A percentile compares a stretch with the other conserved stretches of the same genome.
Conservation (phyloP, 35 echinoderm and acorn worm species). For the Stichopus chloronotus region DNA sequence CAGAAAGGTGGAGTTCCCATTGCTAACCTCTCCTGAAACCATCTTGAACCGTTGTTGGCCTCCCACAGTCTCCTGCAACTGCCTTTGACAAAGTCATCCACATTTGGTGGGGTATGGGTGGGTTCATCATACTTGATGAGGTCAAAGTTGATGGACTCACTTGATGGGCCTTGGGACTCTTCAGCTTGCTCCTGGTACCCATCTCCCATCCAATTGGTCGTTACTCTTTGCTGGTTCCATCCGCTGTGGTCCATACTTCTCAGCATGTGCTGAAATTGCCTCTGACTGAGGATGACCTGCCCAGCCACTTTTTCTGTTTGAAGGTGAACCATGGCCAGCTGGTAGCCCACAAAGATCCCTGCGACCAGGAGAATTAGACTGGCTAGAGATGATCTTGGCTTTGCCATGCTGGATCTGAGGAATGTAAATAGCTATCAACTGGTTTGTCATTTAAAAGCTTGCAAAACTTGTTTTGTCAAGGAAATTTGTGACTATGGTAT, state of each 20-base stretch:
- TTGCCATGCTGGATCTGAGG: slow-evolving; percentile 19
- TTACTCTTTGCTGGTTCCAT: slow-evolving; percentile 27
- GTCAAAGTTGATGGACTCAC: neutral
- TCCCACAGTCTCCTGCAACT: slow-evolving; percentile 8
- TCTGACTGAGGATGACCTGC: slow-evolving; percentile 48
- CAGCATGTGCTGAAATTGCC: slow-evolving; percentile 47
- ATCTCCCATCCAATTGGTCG: neutral
- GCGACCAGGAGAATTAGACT: slow-evolving; percentile 1
- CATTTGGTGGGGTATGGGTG: neutral
- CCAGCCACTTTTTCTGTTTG: slow-evolving; percentile 48
- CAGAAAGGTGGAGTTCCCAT: neutral
- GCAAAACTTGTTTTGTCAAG: no score
- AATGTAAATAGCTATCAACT: no score
- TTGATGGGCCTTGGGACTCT: no score
- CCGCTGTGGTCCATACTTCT: slow-evolving; percentile 12
- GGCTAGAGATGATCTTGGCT: slow-evolving; percentile 9
- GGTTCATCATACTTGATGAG: neutral
- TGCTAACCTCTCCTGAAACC: slow-evolving; percentile 31
- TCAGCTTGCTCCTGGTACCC: neutral
- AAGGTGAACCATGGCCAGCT: slow-evolving; percentile 28
- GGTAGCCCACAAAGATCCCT: slow-evolving; percentile 6
- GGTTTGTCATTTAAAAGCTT: no score
- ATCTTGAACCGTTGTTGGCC: neutral
- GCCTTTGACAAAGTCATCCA: neutral
- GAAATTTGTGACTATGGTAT: no score